Percentiles rank a stretch among this genome's conserved stretches.
Conservation (phyloP, 2,113 vertebrate species). For the Corydoras maculifer region DNA sequence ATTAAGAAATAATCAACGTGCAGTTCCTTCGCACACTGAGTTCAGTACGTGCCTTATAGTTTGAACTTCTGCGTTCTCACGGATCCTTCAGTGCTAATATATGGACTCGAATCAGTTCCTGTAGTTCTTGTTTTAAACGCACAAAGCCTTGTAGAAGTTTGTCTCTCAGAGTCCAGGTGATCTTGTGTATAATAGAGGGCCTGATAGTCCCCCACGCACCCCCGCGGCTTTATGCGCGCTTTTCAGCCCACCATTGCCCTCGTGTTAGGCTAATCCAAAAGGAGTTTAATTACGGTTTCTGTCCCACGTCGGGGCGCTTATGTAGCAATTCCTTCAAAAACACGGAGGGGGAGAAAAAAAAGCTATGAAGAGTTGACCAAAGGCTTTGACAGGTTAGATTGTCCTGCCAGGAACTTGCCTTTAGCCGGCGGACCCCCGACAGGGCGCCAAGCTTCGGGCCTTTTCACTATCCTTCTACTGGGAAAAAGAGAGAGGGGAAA, state of each 20-base stretch:
- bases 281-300: slow-evolving; percentile 76
- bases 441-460: slow-evolving; percentile 57
- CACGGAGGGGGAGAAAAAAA: slow-evolving; percentile 42
- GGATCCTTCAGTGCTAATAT: slow-evolving; percentile 15
- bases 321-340: slow-evolving; percentile 63
- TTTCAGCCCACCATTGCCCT: slow-evolving; percentile 55
- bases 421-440: slow-evolving; percentile 62
- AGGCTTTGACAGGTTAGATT: slow-evolving; percentile 72
- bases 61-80: slow-evolving; percentile 12
- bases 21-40: too few relatives aligned
- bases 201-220: slow-evolving; percentile 30
- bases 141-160: slow-evolving; percentile 49
- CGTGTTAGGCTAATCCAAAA: slow-evolving; percentile 61
- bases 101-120: neutral
- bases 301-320: slow-evolving; percentile 72
- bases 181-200: slow-evolving; percentile 31
- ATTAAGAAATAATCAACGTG: too few relatives aligned
- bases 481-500: slow-evolving; percentile 70
- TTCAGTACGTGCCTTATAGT: neutral
- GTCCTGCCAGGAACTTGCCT: slow-evolving; percentile 66
- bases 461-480: slow-evolving; percentile 78
- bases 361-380: slow-evolving; percentile 59
- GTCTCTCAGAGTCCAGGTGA: slow-evolving; percentile 42
- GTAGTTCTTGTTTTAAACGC: slow-evolving; percentile 39
- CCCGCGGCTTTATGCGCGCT: slow-evolving; percentile 53